A percentile compares a stretch with the other conserved stretches of the same genome.
phyloP scores from a whole-genome alignment of 2,888 invertebrate species.

The Machimus atricapillus region DNA sequence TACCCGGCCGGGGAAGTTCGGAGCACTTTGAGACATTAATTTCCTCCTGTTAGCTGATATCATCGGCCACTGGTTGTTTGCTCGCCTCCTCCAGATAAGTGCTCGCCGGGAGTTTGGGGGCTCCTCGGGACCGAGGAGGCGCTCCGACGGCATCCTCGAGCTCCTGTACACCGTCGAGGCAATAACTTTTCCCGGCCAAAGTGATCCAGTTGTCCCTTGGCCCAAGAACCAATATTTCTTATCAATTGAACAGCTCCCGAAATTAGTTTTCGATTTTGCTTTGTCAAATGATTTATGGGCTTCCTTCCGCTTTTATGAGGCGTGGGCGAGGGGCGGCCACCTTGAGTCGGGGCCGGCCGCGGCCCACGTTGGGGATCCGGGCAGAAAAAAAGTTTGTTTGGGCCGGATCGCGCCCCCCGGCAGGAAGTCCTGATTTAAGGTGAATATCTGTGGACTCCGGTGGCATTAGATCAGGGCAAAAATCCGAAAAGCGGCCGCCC shows the following conservation, averaged over 20 bases:
- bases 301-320: conserved; percentile 17
- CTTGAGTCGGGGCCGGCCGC: too few species aligned
- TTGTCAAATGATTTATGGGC: conserved; percentile 39
- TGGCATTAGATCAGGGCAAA: neutral
- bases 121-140: neutral
- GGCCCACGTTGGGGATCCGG: neutral
- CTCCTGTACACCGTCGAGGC: neutral
- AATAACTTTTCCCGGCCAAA: conserved; percentile 20
- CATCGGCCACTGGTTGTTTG: conserved; percentile 6
- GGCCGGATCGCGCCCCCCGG: neutral
- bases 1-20: conserved; percentile 4
- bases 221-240: conserved; percentile 35
- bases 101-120: neutral
- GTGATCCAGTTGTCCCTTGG: conserved; percentile 29
- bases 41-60: conserved; percentile 20
- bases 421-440: conserved; percentile 3
- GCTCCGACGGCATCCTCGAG: neutral
- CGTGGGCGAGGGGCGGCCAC: neutral
- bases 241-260: conserved; percentile 35
- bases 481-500: neutral
- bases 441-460: neutral
- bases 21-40: conserved; percentile 26
- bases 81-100: neutral
- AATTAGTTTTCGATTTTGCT: conserved; percentile 40
- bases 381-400: neutral